Evolutionary conservation across 2,797 vertebrate species (phyloP), one percentile per base, ranked within the genome.

Genomic region (Lagocephalus sceleratus): DNA sequence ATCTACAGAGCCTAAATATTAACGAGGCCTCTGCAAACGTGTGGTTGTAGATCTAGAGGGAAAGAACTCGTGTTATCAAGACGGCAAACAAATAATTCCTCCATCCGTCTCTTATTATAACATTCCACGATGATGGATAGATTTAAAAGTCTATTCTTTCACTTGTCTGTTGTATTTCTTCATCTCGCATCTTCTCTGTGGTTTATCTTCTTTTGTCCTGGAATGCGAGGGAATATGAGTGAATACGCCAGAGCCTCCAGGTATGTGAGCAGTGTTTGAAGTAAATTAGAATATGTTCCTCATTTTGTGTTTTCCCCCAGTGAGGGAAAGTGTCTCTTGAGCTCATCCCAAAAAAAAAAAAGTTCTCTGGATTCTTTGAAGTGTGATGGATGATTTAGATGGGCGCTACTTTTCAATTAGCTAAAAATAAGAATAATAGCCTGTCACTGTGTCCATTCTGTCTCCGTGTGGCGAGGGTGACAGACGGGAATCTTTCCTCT

Each of bases 361-460:
- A n/a, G 20, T 38, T 57, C 22, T 65, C 23, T 25, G 5, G 20
- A 43, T 25, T 40, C 52, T 66, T 44, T 67, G 42, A 53, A 59
- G 46, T 60, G 43, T 7, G 35, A 54, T 55, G 15, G 29, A 35
- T 35, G 26, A 49, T 66, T 44, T 25, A 39, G 6, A 48, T 38
- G 20, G 54, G n/a, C 63, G 44, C 22, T 54, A 8, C 35, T 7
- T 45, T 44, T 57, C 25, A 48, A 62, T 74, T 60, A 19, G 51
- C 14, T 20, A 15, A 40, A 63, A 52, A 58, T 39, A 47, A n/a
- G 44, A 54, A n/a, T n/a, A 50, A 26, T 15, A 17, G 7, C 49
- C 17, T 3, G 6, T 20, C 61, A 6, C n/a, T 50, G 38, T 60
- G 12, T 22, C 41, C 22, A 60, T 41, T n/a, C 68, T 25, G 42